Base-by-base conservation (phyloP, 2,888 invertebrate species). In the Deilephila elpenor region DNA sequence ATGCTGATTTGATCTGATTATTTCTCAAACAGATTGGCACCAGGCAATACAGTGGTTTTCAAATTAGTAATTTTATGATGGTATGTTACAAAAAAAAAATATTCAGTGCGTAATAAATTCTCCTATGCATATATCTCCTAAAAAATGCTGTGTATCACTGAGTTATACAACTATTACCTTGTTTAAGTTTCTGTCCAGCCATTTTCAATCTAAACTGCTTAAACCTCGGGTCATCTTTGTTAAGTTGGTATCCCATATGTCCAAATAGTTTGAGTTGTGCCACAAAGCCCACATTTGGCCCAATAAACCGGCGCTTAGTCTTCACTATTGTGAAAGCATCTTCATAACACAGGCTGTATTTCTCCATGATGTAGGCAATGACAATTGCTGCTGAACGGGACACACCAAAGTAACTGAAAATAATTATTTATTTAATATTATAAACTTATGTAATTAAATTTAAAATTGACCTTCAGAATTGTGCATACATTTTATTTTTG, bases 351-450 rank as follows among this genome's bases (percentile, higher is more conserved):
- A 98, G 88, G n/a, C 96, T 91, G 85, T 98, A 96, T 80, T 97
- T 97, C 84, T 97, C 97, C 99, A 99, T 99, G 17, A 98, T 91
- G 87, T 97, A 98, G 0, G 97, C 98, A 74, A 98, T 96, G 0
- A 98, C 97, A 4, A 98, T 95, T 0, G 98, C 97, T 0, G 98
- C 97, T 87, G 98, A 98, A 73, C 99, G 96, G 0, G 98, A 99
- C 4, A 98, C 97, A 19, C 99, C 99, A 83, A 97, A 98, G 88
- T 98, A 98, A 90, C 97, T 97, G 88, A 60, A 89, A 88, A 25
- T 51, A 19, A 59, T 62, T 29, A 62, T 60, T 6, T 1, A 56
- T 32, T 32, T 32, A 5, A 5, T 32, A 32, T 25, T 25, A 32
- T 5, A 32, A 4, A 32, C 1, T 5, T 0, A 32, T 5, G 4